Evolutionary conservation across 2,113 vertebrate genomes (phyloP).

Genomic region (Serinus canaria): DNA sequence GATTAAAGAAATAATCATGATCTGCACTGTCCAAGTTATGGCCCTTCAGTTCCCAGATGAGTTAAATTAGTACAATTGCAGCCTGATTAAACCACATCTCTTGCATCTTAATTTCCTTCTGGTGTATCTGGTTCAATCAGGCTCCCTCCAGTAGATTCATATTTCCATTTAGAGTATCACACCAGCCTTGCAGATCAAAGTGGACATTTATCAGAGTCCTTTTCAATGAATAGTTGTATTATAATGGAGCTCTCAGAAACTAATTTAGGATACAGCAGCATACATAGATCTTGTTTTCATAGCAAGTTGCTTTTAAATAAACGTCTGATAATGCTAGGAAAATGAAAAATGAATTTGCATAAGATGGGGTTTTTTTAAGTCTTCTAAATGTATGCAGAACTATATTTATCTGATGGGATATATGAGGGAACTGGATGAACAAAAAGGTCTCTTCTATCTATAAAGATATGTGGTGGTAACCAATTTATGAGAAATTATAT

Average conservation of each 20-base stretch:
- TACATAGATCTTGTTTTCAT: constrained; percentile 31
- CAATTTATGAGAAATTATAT: neutral
- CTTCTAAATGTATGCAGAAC: neutral
- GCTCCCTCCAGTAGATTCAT: neutral
- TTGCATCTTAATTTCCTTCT: constrained; percentile 36
- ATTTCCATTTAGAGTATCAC: constrained; percentile 28
- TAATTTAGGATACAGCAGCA: constrained; percentile 11
- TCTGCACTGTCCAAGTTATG: neutral
- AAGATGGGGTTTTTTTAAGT: neutral
- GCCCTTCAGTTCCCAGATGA: neutral
- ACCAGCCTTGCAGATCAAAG: constrained; percentile 39
- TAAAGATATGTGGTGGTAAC: neutral
- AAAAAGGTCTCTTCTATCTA: neutral
- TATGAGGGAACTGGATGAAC: neutral
- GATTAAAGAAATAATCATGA: neutral
- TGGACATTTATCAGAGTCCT: constrained; percentile 31
- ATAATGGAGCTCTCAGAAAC: constrained; percentile 14
- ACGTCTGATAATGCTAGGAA: neutral
- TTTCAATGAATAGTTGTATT: neutral
- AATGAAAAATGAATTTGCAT: constrained; percentile 21
- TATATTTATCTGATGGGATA: neutral
- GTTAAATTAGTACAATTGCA: constrained; percentile 25
- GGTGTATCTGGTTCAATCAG: constrained; percentile 28
- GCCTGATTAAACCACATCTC: constrained; percentile 34
- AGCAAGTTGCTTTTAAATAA: constrained; percentile 35